Evolutionary conservation across 2,888 invertebrate species (phyloP).

Genomic region (Oscheius onirici): DNA sequence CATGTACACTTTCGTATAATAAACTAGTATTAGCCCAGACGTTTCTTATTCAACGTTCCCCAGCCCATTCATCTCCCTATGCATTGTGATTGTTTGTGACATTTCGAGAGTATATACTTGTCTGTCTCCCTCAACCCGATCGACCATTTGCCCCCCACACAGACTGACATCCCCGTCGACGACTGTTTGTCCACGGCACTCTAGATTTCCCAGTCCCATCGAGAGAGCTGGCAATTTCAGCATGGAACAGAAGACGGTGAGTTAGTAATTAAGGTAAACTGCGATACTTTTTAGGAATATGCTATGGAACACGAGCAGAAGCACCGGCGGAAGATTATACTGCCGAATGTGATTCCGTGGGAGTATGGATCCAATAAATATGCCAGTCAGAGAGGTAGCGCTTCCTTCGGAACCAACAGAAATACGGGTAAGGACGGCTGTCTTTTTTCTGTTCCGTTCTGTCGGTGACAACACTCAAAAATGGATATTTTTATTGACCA

Average conservation of each 20-base stretch:
- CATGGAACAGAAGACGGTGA: constrained; percentile 25
- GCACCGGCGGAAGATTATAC: constrained; percentile 53
- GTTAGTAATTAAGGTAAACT: background rate
- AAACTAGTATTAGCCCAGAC: too few species aligned
- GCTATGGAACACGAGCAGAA: constrained; percentile 54
- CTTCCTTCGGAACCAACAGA: constrained; percentile 58
- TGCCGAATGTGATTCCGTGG: constrained; percentile 64
- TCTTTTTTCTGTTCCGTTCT: background rate
- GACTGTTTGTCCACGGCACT: constrained; percentile 20
- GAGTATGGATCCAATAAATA: constrained; percentile 67
- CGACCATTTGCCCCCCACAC: background rate
- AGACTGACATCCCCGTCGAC: background rate
- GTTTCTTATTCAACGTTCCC: too few species aligned
- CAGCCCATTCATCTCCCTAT: too few species aligned
- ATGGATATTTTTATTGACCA: too few species aligned
- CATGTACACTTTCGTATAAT: too few species aligned
- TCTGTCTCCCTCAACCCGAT: background rate
- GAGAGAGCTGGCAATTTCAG: background rate
- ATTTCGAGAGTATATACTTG: background rate
- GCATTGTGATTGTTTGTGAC: too few species aligned
- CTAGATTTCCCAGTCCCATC: background rate
- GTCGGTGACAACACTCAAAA: too few species aligned
- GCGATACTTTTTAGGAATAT: constrained; percentile 44
- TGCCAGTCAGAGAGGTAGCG: constrained; percentile 63
- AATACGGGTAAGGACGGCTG: constrained; percentile 57